Conservation (phyloP, 2,888 invertebrate species). For the Choreutis nemorana region DNA sequence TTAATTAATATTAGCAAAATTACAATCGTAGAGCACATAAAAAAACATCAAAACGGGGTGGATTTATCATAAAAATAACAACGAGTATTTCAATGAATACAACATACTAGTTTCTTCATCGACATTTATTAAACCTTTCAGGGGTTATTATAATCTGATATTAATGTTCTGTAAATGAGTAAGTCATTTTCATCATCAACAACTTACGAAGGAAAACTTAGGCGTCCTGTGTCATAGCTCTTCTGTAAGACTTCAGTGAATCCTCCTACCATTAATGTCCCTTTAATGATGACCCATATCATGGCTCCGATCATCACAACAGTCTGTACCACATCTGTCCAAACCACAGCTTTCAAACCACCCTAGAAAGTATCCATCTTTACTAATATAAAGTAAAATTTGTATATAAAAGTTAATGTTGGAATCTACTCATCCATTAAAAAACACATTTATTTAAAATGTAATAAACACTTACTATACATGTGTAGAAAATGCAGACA, state of each 20-base stretch:
- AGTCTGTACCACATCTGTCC: slow-evolving; percentile 77
- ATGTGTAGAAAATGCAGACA: slow-evolving; percentile 83
- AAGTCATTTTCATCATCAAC: slow-evolving; percentile 4
- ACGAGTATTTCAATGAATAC: no score
- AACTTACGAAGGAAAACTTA: slow-evolving; percentile 68
- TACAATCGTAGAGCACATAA: no score
- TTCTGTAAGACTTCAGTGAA: slow-evolving; percentile 62
- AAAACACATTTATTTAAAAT: background rate
- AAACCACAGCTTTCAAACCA: slow-evolving; percentile 74
- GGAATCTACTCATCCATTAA: background rate
- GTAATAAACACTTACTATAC: slow-evolving; percentile 65
- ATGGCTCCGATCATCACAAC: slow-evolving; percentile 74
- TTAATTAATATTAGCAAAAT: no score
- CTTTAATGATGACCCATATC: slow-evolving; percentile 70
- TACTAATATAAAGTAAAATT: slow-evolving; percentile 1
- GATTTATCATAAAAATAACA: no score
- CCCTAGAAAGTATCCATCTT: slow-evolving; percentile 45
- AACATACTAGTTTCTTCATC: no score
- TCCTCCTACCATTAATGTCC: slow-evolving; percentile 71
- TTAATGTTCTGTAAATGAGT: no score
- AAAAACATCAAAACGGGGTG: no score
- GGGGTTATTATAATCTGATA: no score
- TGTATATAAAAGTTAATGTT: slow-evolving; percentile 1
- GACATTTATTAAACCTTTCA: no score
- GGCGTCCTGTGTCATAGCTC: slow-evolving; percentile 66